phyloP scores from a whole-genome alignment of 1,140 invertebrate genomes.

The Ips typographus region DNA sequence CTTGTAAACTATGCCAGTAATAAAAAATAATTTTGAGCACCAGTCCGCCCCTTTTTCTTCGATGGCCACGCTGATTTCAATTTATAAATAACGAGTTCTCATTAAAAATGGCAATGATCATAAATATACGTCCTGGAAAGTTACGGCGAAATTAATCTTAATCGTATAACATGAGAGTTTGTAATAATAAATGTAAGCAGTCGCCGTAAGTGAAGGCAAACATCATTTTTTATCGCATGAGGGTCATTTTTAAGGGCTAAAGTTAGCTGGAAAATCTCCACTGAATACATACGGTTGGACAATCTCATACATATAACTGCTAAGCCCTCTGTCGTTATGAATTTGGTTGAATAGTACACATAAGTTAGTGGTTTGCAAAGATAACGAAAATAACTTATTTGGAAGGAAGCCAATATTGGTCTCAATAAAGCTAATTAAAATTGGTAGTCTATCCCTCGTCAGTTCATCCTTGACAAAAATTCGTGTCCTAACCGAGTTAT shows the following conservation, averaged over 20 bases:
- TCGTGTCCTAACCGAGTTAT: constrained; percentile 1
- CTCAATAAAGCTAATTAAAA: neutral
- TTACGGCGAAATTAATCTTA: neutral
- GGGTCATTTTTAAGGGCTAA: neutral
- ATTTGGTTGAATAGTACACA: neutral
- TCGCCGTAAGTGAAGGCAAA: neutral
- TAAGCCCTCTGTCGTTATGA: neutral
- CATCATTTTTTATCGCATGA: neutral
- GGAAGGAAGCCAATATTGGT: neutral
- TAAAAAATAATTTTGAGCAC: neutral
- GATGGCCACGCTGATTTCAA: neutral
- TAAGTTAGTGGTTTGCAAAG: neutral
- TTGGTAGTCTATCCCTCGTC: neutral
- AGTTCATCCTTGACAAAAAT: neutral
- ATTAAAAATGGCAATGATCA: neutral
- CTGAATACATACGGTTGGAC: neutral
- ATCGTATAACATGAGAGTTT: neutral
- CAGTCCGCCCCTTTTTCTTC: neutral
- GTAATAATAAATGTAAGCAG: neutral
- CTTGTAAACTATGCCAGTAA: no score
- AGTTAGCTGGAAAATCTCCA: neutral
- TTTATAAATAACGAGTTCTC: neutral
- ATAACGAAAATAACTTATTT: neutral
- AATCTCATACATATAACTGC: neutral
- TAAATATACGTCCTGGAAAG: neutral